Conservation (phyloP, 2,888 invertebrate species). For the Dichetophora obliterata region DNA sequence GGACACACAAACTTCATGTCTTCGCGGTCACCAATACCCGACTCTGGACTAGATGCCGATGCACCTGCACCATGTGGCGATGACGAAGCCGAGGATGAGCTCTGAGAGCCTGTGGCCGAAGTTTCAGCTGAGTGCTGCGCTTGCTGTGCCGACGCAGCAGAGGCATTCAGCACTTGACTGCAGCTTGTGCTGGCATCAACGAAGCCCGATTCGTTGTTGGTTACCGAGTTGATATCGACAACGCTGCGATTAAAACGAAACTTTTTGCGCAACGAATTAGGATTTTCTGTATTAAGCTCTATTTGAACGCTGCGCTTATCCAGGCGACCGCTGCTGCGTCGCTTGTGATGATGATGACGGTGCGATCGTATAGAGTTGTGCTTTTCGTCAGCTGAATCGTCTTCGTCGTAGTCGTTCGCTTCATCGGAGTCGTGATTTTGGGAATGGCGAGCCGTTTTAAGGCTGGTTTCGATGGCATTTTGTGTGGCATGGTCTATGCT, state of each 20-base stretch:
- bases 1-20: conserved; percentile 74
- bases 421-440: conserved; percentile 49
- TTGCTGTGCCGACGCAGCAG: conserved; percentile 43
- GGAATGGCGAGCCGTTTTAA: conserved; percentile 5
- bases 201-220: conserved; percentile 67
- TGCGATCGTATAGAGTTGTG: conserved; percentile 40
- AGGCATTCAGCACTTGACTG: conserved; percentile 57
- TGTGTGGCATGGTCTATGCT: not conserved
- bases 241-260: conserved; percentile 65
- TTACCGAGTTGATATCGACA: conserved; percentile 42
- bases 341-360: conserved; percentile 59
- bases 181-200: conserved; percentile 64
- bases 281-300: conserved; percentile 59
- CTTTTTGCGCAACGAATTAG: conserved; percentile 67
- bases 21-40: conserved; percentile 66
- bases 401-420: conserved; percentile 59
- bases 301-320: conserved; percentile 57
- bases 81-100: conserved; percentile 42
- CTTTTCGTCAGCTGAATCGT: conserved; percentile 55
- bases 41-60: conserved; percentile 63
- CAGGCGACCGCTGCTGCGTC: conserved; percentile 54
- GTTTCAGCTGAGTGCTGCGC: conserved; percentile 41
- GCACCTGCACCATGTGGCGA: conserved; percentile 51
- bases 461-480: not conserved
- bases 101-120: conserved; percentile 42